Conservation (phyloP, 1,140 invertebrate genomes). For the Aphidius gifuensis region DNA sequence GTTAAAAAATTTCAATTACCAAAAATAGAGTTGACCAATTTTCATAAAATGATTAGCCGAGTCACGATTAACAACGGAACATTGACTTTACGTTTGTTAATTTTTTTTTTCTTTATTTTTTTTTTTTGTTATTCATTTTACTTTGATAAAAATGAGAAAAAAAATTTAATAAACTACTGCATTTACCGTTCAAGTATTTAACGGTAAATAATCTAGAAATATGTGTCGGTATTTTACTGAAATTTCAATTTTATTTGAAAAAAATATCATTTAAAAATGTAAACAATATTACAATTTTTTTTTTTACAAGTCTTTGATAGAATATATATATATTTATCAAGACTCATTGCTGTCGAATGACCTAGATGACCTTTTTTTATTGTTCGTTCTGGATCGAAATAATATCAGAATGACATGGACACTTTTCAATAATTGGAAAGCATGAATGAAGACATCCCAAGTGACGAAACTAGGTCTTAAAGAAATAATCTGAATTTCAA, state of each 20-base stretch:
- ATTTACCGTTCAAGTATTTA: slow-evolving; percentile 21
- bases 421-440: too few species aligned
- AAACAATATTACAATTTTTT: too few species aligned
- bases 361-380: too few species aligned
- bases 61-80: slow-evolving; percentile 24
- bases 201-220: slow-evolving; percentile 12
- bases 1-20: background rate
- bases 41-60: slow-evolving; percentile 17
- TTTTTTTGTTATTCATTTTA: too few species aligned
- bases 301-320: too few species aligned
- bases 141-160: too few species aligned
- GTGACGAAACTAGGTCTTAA: slow-evolving; percentile 14
- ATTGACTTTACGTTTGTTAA: slow-evolving; percentile 10
- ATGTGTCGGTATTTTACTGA: background rate
- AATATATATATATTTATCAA: too few species aligned
- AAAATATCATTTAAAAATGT: too few species aligned
- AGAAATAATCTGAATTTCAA: background rate
- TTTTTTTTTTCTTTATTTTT: slow-evolving; percentile 2
- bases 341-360: too few species aligned
- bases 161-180: background rate
- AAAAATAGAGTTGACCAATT: slow-evolving; percentile 3
- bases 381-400: too few species aligned
- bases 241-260: too few species aligned
- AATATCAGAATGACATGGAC: too few species aligned
- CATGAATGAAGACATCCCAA: background rate